phyloP scores from a whole-genome alignment of 2,797 vertebrate genomes.

The Cyprinodon diabolis region DNA sequence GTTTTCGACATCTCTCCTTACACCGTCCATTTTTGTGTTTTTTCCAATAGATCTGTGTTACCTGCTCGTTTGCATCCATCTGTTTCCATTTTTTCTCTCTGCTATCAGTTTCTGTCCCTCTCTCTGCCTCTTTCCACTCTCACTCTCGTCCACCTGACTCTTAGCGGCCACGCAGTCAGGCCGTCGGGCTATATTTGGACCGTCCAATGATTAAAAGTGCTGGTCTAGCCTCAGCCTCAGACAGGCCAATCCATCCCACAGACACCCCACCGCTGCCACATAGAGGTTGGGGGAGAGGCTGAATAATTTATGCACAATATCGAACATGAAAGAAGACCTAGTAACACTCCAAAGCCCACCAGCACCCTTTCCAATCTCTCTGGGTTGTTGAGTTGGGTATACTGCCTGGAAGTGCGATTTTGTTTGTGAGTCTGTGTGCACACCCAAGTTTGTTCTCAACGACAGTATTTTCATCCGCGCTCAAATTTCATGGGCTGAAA shows the following conservation, averaged over 20 bases:
- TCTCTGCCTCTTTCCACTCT: conserved; percentile 30
- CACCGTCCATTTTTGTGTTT: conserved; percentile 25
- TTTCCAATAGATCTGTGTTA: conserved; percentile 42
- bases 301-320: conserved; percentile 89
- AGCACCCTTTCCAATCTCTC: conserved; percentile 61
- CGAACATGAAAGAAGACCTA: conserved; percentile 85
- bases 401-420: conserved; percentile 38
- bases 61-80: conserved; percentile 21
- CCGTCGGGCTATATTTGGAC: conserved; percentile 82
- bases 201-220: conserved; percentile 83
- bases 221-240: conserved; percentile 82
- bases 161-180: conserved; percentile 56
- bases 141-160: conserved; percentile 51
- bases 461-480: conserved; percentile 48
- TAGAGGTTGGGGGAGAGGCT: conserved; percentile 67
- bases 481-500: conserved; percentile 61
- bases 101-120: conserved; percentile 14
- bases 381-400: conserved; percentile 57
- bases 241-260: conserved; percentile 85
- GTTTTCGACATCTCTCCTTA: conserved; percentile 30
- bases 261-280: conserved; percentile 78
- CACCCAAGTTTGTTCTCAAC: conserved; percentile 30
- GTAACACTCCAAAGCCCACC: conserved; percentile 67
- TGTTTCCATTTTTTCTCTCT: conserved; percentile 11
- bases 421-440: conserved; percentile 43